Evolutionary conservation across 2,888 invertebrate genomes (phyloP).

Genomic region (Dromius quadrimaculatus): DNA sequence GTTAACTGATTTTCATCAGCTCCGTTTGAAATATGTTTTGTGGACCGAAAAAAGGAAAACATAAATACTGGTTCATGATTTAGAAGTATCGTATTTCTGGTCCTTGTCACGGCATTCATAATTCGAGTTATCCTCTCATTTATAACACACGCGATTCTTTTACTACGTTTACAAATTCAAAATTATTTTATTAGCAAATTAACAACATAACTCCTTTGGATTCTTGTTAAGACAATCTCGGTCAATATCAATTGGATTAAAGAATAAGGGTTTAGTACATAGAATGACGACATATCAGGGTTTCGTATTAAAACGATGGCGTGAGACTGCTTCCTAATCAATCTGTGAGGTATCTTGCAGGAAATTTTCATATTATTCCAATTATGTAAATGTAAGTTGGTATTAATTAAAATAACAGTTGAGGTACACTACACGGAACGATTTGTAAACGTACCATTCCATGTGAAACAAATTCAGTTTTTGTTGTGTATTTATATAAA

Average conservation of each 20-base stretch:
- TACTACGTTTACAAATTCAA: conserved; percentile 30
- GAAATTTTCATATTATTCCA: background rate
- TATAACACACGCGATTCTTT: conserved; percentile 60
- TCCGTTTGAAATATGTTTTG: conserved; percentile 57
- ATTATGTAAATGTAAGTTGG: background rate
- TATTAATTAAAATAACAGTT: background rate
- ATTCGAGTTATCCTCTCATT: conserved; percentile 64
- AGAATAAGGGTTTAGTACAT: no score
- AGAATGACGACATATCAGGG: no score
- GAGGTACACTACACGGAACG: background rate
- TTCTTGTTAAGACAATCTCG: no score
- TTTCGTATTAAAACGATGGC: no score
- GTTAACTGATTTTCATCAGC: conserved; percentile 60
- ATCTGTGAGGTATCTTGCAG: no score
- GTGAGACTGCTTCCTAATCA: no score
- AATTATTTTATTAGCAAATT: no score
- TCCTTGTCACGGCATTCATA: conserved; percentile 63
- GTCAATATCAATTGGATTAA: no score
- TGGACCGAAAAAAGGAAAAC: conserved; percentile 47
- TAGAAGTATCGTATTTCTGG: conserved; percentile 63
- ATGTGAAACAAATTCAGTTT: conserved; percentile 4
- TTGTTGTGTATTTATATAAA: background rate
- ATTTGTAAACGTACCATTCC: conserved; percentile 13
- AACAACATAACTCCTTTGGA: no score
- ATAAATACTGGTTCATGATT: conserved; percentile 58